phyloP scores from a whole-genome alignment of 1,140 invertebrate genomes.

The Sipha flava region DNA sequence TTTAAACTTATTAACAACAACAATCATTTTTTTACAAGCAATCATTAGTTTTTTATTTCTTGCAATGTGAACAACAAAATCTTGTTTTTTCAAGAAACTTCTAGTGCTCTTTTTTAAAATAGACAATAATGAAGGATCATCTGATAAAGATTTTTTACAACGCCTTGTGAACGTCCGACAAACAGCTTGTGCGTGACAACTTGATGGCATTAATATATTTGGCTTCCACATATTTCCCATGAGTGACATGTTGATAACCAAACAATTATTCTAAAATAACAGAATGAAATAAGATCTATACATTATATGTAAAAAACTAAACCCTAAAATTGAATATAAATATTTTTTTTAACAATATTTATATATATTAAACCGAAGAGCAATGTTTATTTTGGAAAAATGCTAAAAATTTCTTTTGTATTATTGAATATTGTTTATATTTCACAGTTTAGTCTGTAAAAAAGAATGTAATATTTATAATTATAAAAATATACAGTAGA shows the following conservation, averaged over 20 bases:
- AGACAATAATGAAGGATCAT: neutral
- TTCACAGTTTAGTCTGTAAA: no score
- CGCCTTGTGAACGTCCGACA: neutral
- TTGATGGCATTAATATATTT: neutral
- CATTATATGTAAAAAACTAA: no score
- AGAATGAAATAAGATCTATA: no score
- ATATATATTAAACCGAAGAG: no score
- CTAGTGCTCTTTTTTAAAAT: neutral
- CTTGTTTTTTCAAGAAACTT: constrained; percentile 12
- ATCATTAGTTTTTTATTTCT: neutral
- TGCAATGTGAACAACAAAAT: neutral
- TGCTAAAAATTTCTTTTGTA: no score
- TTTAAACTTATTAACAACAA: neutral
- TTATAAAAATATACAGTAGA: no score
- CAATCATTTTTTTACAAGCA: constrained; percentile 15
- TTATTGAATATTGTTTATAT: no score
- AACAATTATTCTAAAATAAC: no score
- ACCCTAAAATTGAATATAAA: no score
- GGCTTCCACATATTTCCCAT: neutral
- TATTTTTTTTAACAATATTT: no score
- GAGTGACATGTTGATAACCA: neutral
- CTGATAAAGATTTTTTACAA: neutral
- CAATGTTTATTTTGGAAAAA: no score
- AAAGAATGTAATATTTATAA: no score
- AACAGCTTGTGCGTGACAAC: neutral